phyloP scores from a whole-genome alignment of 2,113 vertebrate genomes.

The Balaenoptera acutorostrata region DNA sequence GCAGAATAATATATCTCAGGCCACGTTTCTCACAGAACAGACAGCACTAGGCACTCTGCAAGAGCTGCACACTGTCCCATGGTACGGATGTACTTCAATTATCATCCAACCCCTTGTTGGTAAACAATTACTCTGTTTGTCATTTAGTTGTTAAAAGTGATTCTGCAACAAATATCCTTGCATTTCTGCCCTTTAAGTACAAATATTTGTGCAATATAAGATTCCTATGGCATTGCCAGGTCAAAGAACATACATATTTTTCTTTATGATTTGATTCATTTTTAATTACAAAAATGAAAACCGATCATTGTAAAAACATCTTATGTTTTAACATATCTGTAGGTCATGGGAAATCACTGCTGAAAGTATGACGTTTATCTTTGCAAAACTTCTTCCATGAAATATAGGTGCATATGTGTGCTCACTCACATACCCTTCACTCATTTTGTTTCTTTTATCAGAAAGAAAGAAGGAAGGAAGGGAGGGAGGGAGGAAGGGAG shows the following conservation, averaged over 20 bases:
- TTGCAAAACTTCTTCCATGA: background rate
- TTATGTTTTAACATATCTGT: background rate
- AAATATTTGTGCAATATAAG: background rate
- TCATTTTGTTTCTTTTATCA: background rate
- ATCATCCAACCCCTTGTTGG: background rate
- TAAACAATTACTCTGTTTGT: background rate
- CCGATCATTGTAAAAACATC: background rate
- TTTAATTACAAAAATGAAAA: background rate
- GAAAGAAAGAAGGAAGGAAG: background rate
- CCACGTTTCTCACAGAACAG: background rate
- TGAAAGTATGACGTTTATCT: background rate
- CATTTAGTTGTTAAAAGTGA: background rate
- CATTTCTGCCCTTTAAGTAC: background rate
- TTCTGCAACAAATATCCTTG: background rate
- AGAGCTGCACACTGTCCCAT: accelerated
- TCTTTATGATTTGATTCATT: background rate
- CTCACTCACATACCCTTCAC: background rate
- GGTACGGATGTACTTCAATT: accelerated
- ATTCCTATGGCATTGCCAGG: background rate
- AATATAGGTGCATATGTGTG: background rate
- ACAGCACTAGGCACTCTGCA: background rate
- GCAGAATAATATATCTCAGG: background rate
- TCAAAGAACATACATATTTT: background rate
- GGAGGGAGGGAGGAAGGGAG: too few species aligned
- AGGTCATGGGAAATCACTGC: background rate